Percentiles rank a stretch among this genome's conserved stretches.
These are phyloP conservation scores for Orussus abietinus DNA, from an alignment of 1,140 invertebrate species.

Conservation along the genomic window DNA sequence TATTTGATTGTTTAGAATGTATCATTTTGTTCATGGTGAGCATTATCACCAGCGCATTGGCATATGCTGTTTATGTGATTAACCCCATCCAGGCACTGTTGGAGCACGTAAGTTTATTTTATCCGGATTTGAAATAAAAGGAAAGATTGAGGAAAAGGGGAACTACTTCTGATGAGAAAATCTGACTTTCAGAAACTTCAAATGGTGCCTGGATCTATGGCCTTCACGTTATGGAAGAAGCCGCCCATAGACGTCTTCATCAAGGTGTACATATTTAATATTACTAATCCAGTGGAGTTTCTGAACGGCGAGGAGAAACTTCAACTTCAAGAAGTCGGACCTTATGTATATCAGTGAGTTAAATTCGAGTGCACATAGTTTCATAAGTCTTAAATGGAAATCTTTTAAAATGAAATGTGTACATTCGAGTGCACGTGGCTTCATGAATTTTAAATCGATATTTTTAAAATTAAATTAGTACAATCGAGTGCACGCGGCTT, in stretches of 20 bases:
- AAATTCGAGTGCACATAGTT: constrained; percentile 7
- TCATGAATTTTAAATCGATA: constrained; percentile 8
- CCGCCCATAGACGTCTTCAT: constrained; percentile 69
- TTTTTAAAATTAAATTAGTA: too few relatives aligned
- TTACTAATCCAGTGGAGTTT: constrained; percentile 75
- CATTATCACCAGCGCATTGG: constrained; percentile 26
- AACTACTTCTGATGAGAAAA: constrained; percentile 11
- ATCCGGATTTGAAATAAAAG: background rate
- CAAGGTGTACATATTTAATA: constrained; percentile 78
- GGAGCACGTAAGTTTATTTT: constrained; percentile 49
- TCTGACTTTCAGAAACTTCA: constrained; percentile 53
- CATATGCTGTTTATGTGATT: constrained; percentile 51
- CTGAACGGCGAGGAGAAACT: constrained; percentile 61
- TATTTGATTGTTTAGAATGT: constrained; percentile 39
- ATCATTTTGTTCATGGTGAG: constrained; percentile 43
- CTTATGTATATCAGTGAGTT: constrained; percentile 82
- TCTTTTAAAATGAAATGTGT: background rate
- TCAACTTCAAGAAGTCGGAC: constrained; percentile 72
- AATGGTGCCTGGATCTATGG: constrained; percentile 53
- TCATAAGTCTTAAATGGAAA: background rate
- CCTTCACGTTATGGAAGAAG: constrained; percentile 65
- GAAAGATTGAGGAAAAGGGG: background rate
- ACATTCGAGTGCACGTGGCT: constrained; percentile 7
- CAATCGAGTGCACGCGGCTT: constrained; percentile 7
- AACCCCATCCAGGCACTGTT: constrained; percentile 54